Conservation (phyloP, 64 coral and sea anemone genomes). For the Stylophora pistillata region DNA sequence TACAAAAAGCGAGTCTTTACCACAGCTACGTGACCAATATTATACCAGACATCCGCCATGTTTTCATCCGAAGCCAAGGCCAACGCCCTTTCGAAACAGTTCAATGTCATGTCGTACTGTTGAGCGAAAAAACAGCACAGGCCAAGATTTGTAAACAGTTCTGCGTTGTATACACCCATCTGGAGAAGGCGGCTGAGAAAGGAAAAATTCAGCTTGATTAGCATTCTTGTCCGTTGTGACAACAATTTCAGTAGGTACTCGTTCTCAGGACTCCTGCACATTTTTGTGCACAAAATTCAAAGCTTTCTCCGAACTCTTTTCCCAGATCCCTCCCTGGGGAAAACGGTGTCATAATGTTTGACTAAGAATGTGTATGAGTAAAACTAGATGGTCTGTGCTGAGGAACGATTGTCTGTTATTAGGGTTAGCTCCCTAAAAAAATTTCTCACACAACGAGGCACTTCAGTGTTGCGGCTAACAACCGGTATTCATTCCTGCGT, state of each 20-base stretch:
- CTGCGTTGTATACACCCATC: slow-evolving; percentile 99
- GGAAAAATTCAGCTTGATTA: background rate
- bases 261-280: no score
- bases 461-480: no score
- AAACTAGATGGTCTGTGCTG: no score
- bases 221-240: background rate
- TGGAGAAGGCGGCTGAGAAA: slow-evolving; percentile 83
- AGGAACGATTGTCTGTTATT: no score
- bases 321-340: no score
- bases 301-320: background rate
- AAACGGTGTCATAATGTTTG: no score
- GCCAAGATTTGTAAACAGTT: slow-evolving; percentile 96
- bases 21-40: slow-evolving; percentile 95
- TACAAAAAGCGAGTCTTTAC: slow-evolving; percentile 32
- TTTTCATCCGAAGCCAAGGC: slow-evolving; percentile 93
- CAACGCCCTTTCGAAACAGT: slow-evolving; percentile 95
- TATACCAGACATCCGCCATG: slow-evolving; percentile 99
- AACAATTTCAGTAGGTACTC: no score
- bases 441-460: no score
- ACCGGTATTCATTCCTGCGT: no score
- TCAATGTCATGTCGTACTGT: slow-evolving; percentile 95
- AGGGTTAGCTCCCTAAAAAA: no score
- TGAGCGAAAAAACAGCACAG: slow-evolving; percentile 97
- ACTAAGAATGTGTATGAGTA: no score
- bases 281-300: no score